Evolutionary conservation across 2,797 vertebrate genomes (phyloP).

Genomic region (Bovichtus variegatus): DNA sequence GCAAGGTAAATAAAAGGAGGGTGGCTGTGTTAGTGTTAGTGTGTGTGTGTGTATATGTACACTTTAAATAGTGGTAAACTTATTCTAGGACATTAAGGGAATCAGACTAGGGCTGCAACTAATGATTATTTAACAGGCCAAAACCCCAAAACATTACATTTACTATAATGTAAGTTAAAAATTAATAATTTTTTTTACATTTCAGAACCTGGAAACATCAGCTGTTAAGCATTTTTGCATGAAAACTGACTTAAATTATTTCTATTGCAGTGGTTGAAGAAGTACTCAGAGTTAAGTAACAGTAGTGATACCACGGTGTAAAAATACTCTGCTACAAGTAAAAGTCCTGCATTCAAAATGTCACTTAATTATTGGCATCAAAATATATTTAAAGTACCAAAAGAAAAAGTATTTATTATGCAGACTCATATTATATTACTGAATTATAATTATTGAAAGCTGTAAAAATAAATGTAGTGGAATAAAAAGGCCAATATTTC

Average conservation of each 20-base stretch:
- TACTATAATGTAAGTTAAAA: not conserved
- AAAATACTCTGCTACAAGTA: too few species aligned
- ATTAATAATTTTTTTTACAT: not conserved
- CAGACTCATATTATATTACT: too few species aligned
- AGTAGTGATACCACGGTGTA: too few species aligned
- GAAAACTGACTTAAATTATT: not conserved
- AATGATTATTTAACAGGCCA: not conserved
- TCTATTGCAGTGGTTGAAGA: too few species aligned
- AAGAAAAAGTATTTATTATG: too few species aligned
- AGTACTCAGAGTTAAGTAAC: too few species aligned
- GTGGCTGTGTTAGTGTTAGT: constrained; percentile 46
- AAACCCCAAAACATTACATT: not conserved
- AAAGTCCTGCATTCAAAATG: too few species aligned
- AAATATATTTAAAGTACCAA: too few species aligned
- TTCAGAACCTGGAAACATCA: not conserved
- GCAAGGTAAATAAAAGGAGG: constrained; percentile 61
- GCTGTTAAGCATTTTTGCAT: not conserved
- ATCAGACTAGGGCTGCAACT: not conserved
- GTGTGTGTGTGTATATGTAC: constrained; percentile 14
- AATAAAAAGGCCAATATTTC: too few species aligned
- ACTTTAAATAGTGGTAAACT: not conserved
- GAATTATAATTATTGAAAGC: too few species aligned
- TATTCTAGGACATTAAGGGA: not conserved
- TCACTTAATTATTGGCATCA: too few species aligned
- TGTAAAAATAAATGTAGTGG: too few species aligned